These are phyloP conservation scores for Dolichoris vasculosae DNA, from an alignment of 1,140 invertebrate genomes.

Conservation along the genomic window DNA sequence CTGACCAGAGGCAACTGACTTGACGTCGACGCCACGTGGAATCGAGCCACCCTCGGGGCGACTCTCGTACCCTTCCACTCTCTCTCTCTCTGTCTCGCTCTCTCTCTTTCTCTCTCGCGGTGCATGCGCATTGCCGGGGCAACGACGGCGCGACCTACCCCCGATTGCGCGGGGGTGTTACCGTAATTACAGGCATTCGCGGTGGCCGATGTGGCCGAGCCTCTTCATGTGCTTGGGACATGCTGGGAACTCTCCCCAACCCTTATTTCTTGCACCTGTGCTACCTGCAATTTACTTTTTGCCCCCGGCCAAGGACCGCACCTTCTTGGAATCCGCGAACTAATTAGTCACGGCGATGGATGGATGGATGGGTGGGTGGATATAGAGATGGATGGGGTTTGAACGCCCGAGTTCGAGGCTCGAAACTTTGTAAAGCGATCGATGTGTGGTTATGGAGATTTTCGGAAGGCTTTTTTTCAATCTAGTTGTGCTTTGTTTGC, in stretches of 20 bases:
- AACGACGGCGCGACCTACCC: neutral
- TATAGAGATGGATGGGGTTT: neutral
- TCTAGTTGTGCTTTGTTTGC: neutral
- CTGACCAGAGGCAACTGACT: slow-evolving; percentile 48
- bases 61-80: neutral
- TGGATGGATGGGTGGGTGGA: too few relatives aligned
- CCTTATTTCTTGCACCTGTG: neutral
- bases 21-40: slow-evolving; percentile 44
- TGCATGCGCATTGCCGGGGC: slow-evolving; percentile 12
- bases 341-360: slow-evolving; percentile 10
- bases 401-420: neutral
- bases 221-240: neutral
- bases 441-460: neutral
- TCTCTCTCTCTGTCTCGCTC: neutral
- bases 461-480: neutral
- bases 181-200: slow-evolving; percentile 3
- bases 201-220: neutral
- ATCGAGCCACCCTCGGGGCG: neutral
- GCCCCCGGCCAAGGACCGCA: neutral
- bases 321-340: neutral
- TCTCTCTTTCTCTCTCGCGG: neutral
- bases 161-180: neutral
- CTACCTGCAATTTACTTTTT: slow-evolving; percentile 12
- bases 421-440: neutral
- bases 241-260: neutral